Conservation (phyloP, 2,113 vertebrate genomes). For the Jaculus jaculus region DNA sequence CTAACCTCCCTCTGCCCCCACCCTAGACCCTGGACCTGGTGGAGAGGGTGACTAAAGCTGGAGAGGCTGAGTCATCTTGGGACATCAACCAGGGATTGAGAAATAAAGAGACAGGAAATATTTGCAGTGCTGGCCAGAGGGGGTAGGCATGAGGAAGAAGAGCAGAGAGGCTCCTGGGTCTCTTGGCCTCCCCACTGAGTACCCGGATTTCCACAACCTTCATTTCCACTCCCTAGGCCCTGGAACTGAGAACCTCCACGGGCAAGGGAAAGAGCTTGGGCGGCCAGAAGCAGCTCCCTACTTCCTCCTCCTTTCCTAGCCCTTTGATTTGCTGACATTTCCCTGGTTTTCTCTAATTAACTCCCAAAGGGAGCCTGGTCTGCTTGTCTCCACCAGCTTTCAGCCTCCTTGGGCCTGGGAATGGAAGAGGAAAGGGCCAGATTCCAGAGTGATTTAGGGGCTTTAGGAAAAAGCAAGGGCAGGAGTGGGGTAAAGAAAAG, state of each 20-base stretch:
- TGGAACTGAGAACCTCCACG: not conserved
- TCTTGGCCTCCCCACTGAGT: not conserved
- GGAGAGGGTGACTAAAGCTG: conserved; percentile 29
- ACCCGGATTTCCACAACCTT: conserved; percentile 25
- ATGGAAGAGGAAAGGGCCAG: conserved; percentile 27
- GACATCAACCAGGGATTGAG: conserved; percentile 71
- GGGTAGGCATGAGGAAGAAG: not conserved
- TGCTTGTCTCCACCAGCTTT: not conserved
- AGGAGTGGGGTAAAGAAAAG: not conserved
- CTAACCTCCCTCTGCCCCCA: not conserved
- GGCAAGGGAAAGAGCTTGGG: not conserved
- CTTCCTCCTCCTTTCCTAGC: not conserved
- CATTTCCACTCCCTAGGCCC: not conserved
- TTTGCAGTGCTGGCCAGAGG: conserved; percentile 5
- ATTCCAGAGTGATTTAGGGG: conserved; percentile 57
- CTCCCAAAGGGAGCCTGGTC: conserved; percentile 21
- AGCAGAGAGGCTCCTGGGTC: not conserved
- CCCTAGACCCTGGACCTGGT: not conserved
- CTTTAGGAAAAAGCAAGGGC: not conserved
- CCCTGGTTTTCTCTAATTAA: conserved; percentile 61
- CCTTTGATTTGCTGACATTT: conserved; percentile 7
- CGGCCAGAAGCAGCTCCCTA: conserved; percentile 9
- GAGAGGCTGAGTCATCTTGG: conserved; percentile 73
- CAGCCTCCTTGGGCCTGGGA: not conserved
- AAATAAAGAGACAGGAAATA: conserved; percentile 63